Conservation (phyloP, 2,888 invertebrate species). For the Loripinus fragilis region DNA sequence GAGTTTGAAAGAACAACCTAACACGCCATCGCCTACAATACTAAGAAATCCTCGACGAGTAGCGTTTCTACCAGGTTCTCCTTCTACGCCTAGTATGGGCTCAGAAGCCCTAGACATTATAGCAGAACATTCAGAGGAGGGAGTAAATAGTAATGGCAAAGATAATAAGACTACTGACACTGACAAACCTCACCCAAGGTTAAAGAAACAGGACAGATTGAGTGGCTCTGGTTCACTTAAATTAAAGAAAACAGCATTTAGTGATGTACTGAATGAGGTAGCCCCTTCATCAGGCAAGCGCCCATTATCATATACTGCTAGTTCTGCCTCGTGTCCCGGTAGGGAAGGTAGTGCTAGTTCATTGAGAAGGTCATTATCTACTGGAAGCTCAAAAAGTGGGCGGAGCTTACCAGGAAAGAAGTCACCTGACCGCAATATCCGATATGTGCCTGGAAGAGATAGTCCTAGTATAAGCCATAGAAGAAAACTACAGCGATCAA, state of each 20-base stretch:
- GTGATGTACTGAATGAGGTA: constrained; percentile 1
- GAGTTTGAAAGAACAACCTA: neutral
- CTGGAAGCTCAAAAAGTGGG: constrained; percentile 12
- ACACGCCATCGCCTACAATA: neutral
- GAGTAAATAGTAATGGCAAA: neutral
- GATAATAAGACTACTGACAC: neutral
- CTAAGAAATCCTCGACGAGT: constrained; percentile 7
- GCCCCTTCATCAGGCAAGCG: neutral
- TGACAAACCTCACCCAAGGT: neutral
- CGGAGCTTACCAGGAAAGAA: neutral
- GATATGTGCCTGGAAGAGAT: constrained; percentile 37
- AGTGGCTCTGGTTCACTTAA: neutral
- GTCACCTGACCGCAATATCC: constrained; percentile 26
- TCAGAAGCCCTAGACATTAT: neutral
- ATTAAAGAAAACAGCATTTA: constrained; percentile 8
- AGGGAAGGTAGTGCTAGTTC: neutral
- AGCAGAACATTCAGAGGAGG: constrained; percentile 16
- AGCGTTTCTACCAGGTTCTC: neutral
- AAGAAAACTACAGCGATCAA: constrained; percentile 23
- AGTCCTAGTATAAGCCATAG: constrained; percentile 41
- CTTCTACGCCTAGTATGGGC: constrained; percentile 1
- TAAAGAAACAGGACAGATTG: neutral
- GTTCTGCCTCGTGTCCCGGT: neutral
- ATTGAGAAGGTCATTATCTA: constrained; percentile 3
- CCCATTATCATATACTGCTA: neutral